These are phyloP conservation scores for Lycaena phlaeas DNA, from an alignment of 2,888 invertebrate species.

Conservation along the genomic window DNA sequence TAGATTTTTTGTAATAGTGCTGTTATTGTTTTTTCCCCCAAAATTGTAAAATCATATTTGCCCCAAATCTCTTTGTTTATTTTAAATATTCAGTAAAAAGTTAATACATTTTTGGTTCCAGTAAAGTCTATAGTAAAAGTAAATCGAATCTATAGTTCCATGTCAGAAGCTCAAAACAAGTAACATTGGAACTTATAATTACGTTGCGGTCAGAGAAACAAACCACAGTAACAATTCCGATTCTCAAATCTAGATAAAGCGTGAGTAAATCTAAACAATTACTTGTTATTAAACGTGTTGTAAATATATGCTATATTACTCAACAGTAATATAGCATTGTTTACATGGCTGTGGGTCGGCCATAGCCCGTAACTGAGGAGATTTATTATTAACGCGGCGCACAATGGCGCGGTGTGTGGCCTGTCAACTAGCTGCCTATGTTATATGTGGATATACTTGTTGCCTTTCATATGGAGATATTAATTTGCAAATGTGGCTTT, in stretches of 20 bases:
- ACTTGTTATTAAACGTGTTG: not conserved
- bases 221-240: no score
- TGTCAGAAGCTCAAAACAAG: no score
- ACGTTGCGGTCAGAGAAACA: no score
- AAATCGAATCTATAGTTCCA: no score
- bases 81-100: no score
- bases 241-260: not conserved
- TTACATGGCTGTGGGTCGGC: slow-evolving; percentile 8
- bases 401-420: slow-evolving; percentile 12
- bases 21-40: no score
- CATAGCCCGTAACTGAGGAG: slow-evolving; percentile 9
- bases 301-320: slow-evolving; percentile 1
- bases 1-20: no score
- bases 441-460: not conserved
- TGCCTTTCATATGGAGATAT: not conserved
- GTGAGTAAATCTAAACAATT: not conserved
- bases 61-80: no score
- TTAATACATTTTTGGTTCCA: no score
- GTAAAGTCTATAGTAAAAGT: no score
- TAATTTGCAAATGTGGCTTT: not conserved
- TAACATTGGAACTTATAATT: no score
- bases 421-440: slow-evolving; percentile 15
- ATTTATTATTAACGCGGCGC: slow-evolving; percentile 16
- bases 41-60: no score
- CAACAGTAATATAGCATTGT: slow-evolving; percentile 11